These are phyloP conservation scores for Gymnoscelis rufifasciata DNA, from an alignment of 2,888 invertebrate species.

Conservation along the genomic window DNA sequence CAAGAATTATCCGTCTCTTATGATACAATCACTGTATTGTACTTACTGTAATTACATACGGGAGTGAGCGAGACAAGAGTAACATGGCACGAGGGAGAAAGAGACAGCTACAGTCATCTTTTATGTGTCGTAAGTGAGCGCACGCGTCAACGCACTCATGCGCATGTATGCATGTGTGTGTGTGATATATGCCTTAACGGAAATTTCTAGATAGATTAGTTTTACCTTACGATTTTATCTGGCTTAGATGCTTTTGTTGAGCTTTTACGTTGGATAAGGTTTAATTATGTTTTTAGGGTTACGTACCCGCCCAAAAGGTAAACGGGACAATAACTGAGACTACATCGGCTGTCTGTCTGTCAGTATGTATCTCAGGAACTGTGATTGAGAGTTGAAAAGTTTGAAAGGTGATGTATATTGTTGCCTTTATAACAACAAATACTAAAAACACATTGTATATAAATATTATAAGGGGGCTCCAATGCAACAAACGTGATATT, in stretches of 20 bases:
- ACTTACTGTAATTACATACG: constrained; percentile 51
- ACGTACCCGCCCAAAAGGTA: too few relatives aligned
- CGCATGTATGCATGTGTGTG: constrained; percentile 25
- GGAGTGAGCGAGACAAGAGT: constrained; percentile 33
- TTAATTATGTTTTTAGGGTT: too few relatives aligned
- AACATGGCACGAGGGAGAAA: constrained; percentile 22
- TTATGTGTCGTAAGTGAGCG: constrained; percentile 55
- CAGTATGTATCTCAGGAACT: too few relatives aligned
- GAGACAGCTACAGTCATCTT: constrained; percentile 41
- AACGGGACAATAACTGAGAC: too few relatives aligned
- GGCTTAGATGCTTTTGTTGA: constrained; percentile 23
- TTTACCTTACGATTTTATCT: constrained; percentile 50
- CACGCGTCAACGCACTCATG: constrained; percentile 50
- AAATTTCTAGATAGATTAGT: constrained; percentile 60
- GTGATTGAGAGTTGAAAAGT: too few relatives aligned
- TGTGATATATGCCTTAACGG: constrained; percentile 48
- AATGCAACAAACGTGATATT: too few relatives aligned
- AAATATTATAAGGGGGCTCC: too few relatives aligned
- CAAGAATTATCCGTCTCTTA: constrained; percentile 7
- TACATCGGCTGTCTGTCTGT: too few relatives aligned
- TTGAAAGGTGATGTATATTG: too few relatives aligned
- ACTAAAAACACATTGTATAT: too few relatives aligned
- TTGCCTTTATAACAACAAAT: too few relatives aligned
- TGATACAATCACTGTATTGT: constrained; percentile 40
- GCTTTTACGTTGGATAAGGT: too few relatives aligned